Evolutionary conservation across 2,797 vertebrate species (phyloP), one percentile per base, ranked within the genome.

Genomic region (Chloroceryle inda): DNA sequence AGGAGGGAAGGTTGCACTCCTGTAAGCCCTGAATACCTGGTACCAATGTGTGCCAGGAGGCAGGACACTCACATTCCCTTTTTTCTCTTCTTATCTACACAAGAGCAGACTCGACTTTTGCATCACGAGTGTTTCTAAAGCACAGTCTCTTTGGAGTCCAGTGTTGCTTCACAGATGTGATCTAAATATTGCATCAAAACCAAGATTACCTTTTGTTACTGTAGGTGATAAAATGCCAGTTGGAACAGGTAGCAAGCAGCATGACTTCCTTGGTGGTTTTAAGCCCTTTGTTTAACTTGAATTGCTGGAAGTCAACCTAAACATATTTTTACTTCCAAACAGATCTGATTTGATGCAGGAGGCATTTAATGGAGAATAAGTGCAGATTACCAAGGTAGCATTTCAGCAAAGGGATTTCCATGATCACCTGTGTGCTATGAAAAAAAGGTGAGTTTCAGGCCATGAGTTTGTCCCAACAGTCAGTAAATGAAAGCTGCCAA

Each of bases 171-270:
- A 59, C 66, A 96, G 31, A 44, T 69, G 50, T 27, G 24, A 59
- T 86, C 22, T 62, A 88, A 85, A 49, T 81, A 71, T 87, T 85
- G 21, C 55, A 56, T 78, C 74, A 91, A 56, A 92, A 35, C 49
- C 71, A 40, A 76, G 89, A 89, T 89, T 94, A 66, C 53, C 49
- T 33, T 76, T 84, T 88, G 42, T 89, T 89, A 71, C 47, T 53
- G 13, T 64, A 50, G 37, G 44, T 86, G 37, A 79, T 85, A 92
- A 94, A 92, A 88, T 79, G 76, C 29, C 82, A 94, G 26, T 63
- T 84, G 83, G 68, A 93, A 40, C 68, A 93, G 92, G 89, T 92
- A 88, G 62, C 75, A 87, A 87, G 67, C 58, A 76, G 37, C 62
- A 49, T 66, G 72, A 69, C 62, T 78, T 66, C 40, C 62, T 64